A percentile compares a stretch with the other conserved stretches of the same genome.
Evolutionary conservation across 2,888 invertebrate species (phyloP).

Genomic region (Tenthredo amoena): DNA sequence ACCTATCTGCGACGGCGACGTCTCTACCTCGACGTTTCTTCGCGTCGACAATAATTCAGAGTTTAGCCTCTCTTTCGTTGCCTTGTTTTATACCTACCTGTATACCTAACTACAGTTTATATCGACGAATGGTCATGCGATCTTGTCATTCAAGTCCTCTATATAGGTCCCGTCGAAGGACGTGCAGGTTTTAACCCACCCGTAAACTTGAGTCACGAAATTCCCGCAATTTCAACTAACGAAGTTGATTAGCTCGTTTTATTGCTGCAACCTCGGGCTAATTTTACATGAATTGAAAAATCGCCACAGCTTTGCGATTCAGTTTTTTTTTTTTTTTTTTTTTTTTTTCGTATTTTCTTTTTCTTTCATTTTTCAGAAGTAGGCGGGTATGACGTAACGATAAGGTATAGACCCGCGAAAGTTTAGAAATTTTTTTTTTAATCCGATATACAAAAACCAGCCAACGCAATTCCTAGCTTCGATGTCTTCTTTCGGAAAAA

Average conservation of each 20-base stretch:
- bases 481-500: neutral
- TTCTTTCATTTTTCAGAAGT: neutral
- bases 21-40: slow-evolving; percentile 43
- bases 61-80: neutral
- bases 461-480: neutral
- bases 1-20: slow-evolving; percentile 25
- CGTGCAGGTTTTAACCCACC: neutral
- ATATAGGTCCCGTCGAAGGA: neutral
- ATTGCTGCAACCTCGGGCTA: neutral
- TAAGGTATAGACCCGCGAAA: too few species aligned
- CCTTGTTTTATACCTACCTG: neutral
- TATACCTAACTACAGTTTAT: neutral
- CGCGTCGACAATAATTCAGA: slow-evolving; percentile 33
- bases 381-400: too few species aligned
- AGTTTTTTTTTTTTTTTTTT: too few species aligned
- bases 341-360: neutral
- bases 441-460: too few species aligned
- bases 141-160: slow-evolving; percentile 3
- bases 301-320: neutral
- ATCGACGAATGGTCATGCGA: slow-evolving; percentile 23
- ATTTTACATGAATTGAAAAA: neutral
- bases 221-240: neutral
- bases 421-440: too few species aligned
- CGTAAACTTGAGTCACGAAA: neutral
- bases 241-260: neutral